Evolutionary conservation across 2,113 vertebrate species (phyloP), one percentile per base, ranked within the genome.

Genomic region (Penelope pileata): DNA sequence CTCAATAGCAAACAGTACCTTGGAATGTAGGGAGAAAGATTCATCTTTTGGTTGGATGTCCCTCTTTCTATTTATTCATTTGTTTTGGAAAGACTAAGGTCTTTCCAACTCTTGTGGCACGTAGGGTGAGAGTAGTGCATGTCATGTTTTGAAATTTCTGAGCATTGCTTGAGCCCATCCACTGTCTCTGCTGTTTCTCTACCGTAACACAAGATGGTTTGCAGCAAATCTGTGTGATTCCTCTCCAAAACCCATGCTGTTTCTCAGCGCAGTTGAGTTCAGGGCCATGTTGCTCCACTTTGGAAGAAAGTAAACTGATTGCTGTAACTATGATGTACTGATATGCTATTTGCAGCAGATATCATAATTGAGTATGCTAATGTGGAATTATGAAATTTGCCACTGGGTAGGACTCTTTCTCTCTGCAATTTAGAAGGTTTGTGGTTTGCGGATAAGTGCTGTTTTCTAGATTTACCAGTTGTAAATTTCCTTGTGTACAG

Each of bases 341-440:
- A 68, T 84, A 85, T 3, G 15, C 48, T 94, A 18, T 90, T 91
- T 96, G 73, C 72, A 84, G 73, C 3, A 13, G 86, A 94, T 91
- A 88, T 38, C 91, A 79, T 86, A 96, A 93, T 92, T 89, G 93
- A 95, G 53, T 54, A 60, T 79, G 67, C 66, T 91, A 92, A 92
- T 93, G 58, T 91, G 47, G 83, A 87, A 91, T 93, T 91, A 96
- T 16, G n/a, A 91, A 96, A 88, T 95, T 74, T 92, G 42, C 47
- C 8, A 47, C 76, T 68, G 60, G 34, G 51, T 75, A 96, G 62
- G n/a, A 75, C 58, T 80, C 50, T 85, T 78, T 43, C 69, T 70
- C 59, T 87, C 5, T 75, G 86, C 45, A 66, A 47, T 80, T 92
- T 93, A 42, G 30, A 68, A 86, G 47, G 60, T 29, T 73, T 34